These are phyloP conservation scores for Crotalus tigris DNA, from an alignment of 2,113 vertebrate genomes.

Conservation along the genomic window DNA sequence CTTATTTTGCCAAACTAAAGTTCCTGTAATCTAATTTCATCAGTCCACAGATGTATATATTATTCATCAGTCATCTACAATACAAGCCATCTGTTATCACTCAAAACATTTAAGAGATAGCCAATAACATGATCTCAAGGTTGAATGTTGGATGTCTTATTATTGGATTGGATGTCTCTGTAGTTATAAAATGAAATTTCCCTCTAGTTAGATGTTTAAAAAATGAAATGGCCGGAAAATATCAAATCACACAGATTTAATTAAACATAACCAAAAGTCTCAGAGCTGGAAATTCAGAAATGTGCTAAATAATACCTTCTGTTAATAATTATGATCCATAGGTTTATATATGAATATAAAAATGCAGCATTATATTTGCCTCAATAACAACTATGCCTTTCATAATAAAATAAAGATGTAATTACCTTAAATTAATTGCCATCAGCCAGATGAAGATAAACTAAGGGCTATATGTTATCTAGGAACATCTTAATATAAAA, in stretches of 20 bases:
- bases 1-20: conserved; percentile 21
- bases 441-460: neutral
- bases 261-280: conserved; percentile 36
- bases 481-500: too few species aligned
- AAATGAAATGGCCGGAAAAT: conserved; percentile 29
- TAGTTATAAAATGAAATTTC: conserved; percentile 49
- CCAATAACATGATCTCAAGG: conserved; percentile 45
- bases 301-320: neutral
- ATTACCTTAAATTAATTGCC: neutral
- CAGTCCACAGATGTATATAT: conserved; percentile 19
- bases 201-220: conserved; percentile 44
- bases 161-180: conserved; percentile 19
- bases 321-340: conserved; percentile 1
- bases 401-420: conserved; percentile 9
- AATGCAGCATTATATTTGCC: conserved; percentile 8
- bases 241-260: conserved; percentile 46
- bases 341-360: neutral
- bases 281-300: conserved; percentile 12
- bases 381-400: conserved; percentile 27
- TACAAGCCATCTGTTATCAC: conserved; percentile 55
- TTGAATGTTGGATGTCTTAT: neutral
- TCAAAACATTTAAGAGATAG: conserved; percentile 51
- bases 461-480: too few species aligned
- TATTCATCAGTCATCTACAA: conserved; percentile 57
- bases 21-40: conserved; percentile 35